These are phyloP conservation scores for Hestina assimilis DNA, from an alignment of 1,140 invertebrate genomes.

Conservation along the genomic window DNA sequence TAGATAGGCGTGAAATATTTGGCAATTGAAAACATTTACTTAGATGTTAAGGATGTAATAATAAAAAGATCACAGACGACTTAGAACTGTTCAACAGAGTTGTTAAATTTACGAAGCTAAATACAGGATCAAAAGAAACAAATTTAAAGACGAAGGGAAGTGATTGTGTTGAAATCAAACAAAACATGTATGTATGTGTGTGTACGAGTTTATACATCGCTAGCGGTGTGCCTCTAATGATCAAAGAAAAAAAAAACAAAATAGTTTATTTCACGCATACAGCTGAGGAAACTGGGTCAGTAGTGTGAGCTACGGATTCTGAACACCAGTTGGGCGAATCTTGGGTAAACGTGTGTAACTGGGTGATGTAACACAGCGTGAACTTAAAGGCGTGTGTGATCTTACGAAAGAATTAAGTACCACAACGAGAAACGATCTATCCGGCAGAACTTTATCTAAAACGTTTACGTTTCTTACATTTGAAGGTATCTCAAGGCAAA, in stretches of 20 bases:
- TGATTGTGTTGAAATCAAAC: not conserved
- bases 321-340: constrained; percentile 52
- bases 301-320: constrained; percentile 55
- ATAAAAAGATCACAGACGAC: too few relatives aligned
- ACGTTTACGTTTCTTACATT: constrained; percentile 23
- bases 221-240: constrained; percentile 20
- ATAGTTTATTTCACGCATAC: constrained; percentile 36
- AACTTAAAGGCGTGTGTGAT: constrained; percentile 34
- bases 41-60: too few relatives aligned
- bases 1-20: too few relatives aligned
- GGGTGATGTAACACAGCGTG: constrained; percentile 54
- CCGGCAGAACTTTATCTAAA: constrained; percentile 19
- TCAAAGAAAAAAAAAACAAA: constrained; percentile 41
- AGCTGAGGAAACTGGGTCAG: constrained; percentile 67
- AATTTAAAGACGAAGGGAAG: too few relatives aligned
- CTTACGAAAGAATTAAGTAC: constrained; percentile 55
- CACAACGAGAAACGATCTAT: constrained; percentile 30
- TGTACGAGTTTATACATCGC: not conserved
- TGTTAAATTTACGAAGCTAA: too few relatives aligned
- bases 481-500: constrained; percentile 43
- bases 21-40: too few relatives aligned
- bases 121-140: too few relatives aligned
- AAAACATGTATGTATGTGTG: too few relatives aligned
- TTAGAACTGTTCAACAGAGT: too few relatives aligned
- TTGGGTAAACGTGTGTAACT: constrained; percentile 54